phyloP scores from a whole-genome alignment of 2,888 invertebrate genomes.

The Tipula helvola region DNA sequence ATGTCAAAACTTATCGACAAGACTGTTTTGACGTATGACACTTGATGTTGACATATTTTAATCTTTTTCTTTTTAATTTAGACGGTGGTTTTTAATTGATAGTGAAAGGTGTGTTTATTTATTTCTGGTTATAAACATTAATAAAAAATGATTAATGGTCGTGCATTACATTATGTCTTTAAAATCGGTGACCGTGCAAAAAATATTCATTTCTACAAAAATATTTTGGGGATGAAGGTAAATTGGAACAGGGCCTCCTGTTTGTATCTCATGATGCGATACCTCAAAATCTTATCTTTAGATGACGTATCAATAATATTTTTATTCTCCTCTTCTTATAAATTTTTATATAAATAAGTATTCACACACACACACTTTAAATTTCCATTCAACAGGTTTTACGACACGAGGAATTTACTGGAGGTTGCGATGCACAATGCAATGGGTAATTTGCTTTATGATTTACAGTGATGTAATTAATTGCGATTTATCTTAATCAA shows the following conservation, averaged over 20 bases:
- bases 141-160: conserved; percentile 34
- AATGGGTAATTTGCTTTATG: conserved; percentile 61
- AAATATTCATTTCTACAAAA: conserved; percentile 78
- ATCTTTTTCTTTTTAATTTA: too few species aligned
- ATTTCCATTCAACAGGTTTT: conserved; percentile 47
- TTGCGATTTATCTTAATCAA: too few species aligned
- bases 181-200: conserved; percentile 83
- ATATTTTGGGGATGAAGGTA: conserved; percentile 91
- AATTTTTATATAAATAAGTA: background rate
- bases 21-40: background rate
- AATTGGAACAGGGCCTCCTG: background rate
- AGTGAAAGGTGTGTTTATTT: background rate
- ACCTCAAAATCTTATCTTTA: background rate
- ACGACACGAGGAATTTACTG: conserved; percentile 93
- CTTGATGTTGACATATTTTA: background rate
- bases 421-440: conserved; percentile 94
- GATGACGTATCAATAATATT: too few species aligned
- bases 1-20: background rate
- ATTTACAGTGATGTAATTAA: conserved; percentile 5
- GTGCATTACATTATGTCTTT: conserved; percentile 92
- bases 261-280: background rate
- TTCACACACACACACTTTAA: background rate
- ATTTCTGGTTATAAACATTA: background rate
- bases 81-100: background rate
- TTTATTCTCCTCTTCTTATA: background rate